phyloP scores from a whole-genome alignment of 2,113 vertebrate genomes.

The Octodon degus region DNA sequence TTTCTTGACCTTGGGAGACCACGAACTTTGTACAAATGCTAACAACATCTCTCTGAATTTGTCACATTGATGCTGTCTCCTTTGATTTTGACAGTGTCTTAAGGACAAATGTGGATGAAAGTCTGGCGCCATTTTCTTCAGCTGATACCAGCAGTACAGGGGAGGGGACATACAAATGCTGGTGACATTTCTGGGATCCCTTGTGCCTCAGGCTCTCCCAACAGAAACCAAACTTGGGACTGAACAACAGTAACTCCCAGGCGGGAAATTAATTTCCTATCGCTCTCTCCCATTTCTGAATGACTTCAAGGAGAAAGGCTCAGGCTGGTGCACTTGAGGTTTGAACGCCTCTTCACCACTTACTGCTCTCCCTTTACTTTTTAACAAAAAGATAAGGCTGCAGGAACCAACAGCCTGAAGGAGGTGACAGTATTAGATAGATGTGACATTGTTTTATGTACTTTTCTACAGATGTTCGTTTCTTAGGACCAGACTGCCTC shows the following conservation, averaged over 20 bases:
- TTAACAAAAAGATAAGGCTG: background rate
- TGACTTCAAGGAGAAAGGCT: background rate
- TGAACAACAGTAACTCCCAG: background rate
- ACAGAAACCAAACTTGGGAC: background rate
- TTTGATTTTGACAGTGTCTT: background rate
- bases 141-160: background rate
- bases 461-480: background rate
- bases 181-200: background rate
- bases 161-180: background rate
- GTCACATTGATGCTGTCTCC: background rate
- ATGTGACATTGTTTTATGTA: background rate
- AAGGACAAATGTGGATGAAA: background rate
- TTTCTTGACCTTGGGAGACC: background rate
- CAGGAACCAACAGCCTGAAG: background rate
- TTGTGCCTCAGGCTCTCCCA: background rate
- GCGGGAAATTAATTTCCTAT: background rate
- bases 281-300: background rate
- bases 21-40: background rate
- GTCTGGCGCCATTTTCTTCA: background rate
- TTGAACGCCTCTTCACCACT: background rate
- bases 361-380: background rate
- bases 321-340: background rate
- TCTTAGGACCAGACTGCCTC: background rate
- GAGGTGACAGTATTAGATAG: background rate
- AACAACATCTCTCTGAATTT: background rate